These are phyloP conservation scores for Apis mellifera DNA, from an alignment of 1,140 invertebrate species.

Conservation along the genomic window DNA sequence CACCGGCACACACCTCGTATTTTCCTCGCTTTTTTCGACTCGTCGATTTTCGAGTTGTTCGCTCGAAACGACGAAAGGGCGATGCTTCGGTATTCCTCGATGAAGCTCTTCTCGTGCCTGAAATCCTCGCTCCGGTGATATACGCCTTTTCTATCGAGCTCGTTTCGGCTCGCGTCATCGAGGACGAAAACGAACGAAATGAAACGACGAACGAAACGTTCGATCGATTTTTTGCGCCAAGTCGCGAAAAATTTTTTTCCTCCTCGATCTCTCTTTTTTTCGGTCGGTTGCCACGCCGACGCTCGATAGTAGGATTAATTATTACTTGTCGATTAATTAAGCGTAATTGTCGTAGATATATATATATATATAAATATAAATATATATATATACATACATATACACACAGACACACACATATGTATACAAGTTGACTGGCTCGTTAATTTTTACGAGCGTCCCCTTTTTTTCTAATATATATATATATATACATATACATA, in stretches of 20 bases:
- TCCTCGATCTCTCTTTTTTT: constrained; percentile 31
- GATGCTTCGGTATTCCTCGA: constrained; percentile 34
- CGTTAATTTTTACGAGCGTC: constrained; percentile 55
- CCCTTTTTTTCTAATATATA: constrained; percentile 55
- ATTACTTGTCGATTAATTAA: constrained; percentile 49
- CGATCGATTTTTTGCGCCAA: background rate
- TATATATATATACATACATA: background rate
- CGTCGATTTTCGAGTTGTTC: background rate
- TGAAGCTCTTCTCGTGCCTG: constrained; percentile 47
- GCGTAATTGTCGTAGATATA: constrained; percentile 46
- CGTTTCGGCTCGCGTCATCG: constrained; percentile 66
- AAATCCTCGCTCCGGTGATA: constrained; percentile 44
- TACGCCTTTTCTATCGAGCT: constrained; percentile 61
- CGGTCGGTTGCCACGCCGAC: constrained; percentile 9
- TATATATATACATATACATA: no score
- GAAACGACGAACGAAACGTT: background rate
- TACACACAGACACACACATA: background rate
- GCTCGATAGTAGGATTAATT: constrained; percentile 32
- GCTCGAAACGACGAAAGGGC: background rate
- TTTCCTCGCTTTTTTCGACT: background rate
- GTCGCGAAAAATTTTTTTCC: constrained; percentile 11
- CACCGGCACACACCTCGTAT: background rate
- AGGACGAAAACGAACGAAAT: constrained; percentile 44
- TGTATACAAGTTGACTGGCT: constrained; percentile 14
- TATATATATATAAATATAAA: background rate